Evolutionary conservation across 2,797 vertebrate species (phyloP), one percentile per base, ranked within the genome.

Genomic region (Anguilla megastoma): DNA sequence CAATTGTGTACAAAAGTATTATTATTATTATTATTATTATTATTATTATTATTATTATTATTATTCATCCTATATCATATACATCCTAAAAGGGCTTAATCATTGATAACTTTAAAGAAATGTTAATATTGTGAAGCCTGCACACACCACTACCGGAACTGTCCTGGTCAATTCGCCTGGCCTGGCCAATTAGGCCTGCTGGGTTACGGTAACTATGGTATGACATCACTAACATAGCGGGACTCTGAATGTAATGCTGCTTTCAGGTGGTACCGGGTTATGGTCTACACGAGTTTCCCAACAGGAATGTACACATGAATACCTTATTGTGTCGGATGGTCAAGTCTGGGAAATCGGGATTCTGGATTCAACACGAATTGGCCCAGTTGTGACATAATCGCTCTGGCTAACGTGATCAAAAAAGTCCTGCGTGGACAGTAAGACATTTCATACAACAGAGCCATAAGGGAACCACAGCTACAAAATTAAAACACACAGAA

Each of bases 71-170:
- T 52, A 56, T 60, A 18, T 69, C 63, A 69, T 69, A 14, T 85
- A 18, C 33, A 27, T 58, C 7, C 8, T 63, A 60, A 66, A 85
- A 85, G 85, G 85, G 56, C 85, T 66, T 14, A 85, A 85, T 66
- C 56, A 85, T 85, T 63, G 24, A 85, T 63, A 21, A 9, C 18
- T 85, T 48, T 66, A 66, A 45, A 56, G n/a, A 82, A 82, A 14
- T 24, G 56, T 60, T 63, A 21, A 36, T 85, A 30, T 30, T 85
- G 84, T 63, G 66, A 48, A 76, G 71, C 71, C 71, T 76, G 71
- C 30, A 76, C 30, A 76, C 71, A 3, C 14, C 33, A 79, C 14
- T 50, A 2, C 41, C 9, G 12, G 33, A 41, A 79, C 33, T 41
- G 74, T 18, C 0, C 33, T 41, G 74, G 14, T 41, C 24, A 80